A percentile compares a stretch with the other conserved stretches of the same genome.
These are phyloP conservation scores for Drosophila ercepeae DNA, from an alignment of 1,140 invertebrate species.

Conservation along the genomic window DNA sequence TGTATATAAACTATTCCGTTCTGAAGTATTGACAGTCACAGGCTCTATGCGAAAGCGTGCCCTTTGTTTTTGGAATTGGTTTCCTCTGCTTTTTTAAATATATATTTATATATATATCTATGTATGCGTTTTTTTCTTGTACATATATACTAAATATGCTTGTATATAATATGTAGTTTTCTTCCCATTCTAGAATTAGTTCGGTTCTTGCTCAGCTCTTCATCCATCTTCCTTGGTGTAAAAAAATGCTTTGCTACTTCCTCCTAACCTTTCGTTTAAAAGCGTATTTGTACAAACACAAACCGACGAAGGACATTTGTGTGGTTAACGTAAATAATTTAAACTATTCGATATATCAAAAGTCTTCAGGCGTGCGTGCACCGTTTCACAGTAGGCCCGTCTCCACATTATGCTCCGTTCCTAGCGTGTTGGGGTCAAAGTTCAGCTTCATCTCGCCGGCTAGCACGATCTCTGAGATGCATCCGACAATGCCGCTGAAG, in stretches of 20 bases:
- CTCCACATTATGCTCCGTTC: constrained; percentile 81
- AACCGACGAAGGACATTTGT: constrained; percentile 59
- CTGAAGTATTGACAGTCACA: constrained; percentile 83
- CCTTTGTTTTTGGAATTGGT: constrained; percentile 30
- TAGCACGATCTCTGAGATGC: constrained; percentile 91
- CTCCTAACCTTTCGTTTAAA: constrained; percentile 47
- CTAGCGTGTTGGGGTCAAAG: constrained; percentile 81
- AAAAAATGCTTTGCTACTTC: constrained; percentile 57
- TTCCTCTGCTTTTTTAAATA: constrained; percentile 47
- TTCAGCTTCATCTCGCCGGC: constrained; percentile 89
- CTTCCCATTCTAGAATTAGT: constrained; percentile 65
- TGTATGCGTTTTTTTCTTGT: constrained; percentile 40
- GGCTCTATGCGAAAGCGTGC: constrained; percentile 78
- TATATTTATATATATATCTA: constrained; percentile 57
- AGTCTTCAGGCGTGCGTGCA: constrained; percentile 69
- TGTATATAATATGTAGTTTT: constrained; percentile 69
- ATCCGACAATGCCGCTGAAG: constrained; percentile 90
- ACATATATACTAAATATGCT: constrained; percentile 72
- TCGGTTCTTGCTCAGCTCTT: not conserved
- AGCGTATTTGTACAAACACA: constrained; percentile 79
- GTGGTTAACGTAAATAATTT: constrained; percentile 62
- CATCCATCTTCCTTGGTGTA: constrained; percentile 49
- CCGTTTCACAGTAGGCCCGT: constrained; percentile 82
- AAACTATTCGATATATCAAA: constrained; percentile 80
- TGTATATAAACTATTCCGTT: constrained; percentile 73